Evolutionary conservation across 1,140 invertebrate genomes (phyloP).

Genomic region (Lerema accius): DNA sequence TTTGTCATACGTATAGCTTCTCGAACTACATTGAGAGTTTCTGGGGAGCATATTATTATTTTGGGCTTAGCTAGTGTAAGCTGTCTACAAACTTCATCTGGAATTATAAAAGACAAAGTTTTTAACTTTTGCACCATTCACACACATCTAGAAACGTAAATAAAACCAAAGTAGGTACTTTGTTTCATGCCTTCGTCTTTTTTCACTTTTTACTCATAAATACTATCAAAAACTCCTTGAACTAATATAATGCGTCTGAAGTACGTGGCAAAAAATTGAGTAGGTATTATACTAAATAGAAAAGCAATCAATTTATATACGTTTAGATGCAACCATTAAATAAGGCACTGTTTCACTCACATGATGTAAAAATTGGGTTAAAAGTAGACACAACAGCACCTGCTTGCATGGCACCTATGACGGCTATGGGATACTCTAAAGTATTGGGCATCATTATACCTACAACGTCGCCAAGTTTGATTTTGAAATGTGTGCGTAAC

Average conservation of each 20-base stretch:
- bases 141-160: no score
- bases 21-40: slow-evolving; percentile 70
- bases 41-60: slow-evolving; percentile 86
- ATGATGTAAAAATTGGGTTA: slow-evolving; percentile 91
- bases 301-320: no score
- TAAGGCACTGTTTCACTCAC: slow-evolving; percentile 76
- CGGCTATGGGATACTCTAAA: slow-evolving; percentile 88
- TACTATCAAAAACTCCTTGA: no score
- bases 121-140: no score
- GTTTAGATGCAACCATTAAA: not conserved
- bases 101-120: slow-evolving; percentile 40
- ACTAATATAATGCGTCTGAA: no score
- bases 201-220: no score
- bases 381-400: slow-evolving; percentile 90
- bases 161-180: not conserved
- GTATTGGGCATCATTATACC: slow-evolving; percentile 89
- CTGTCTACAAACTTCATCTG: slow-evolving; percentile 91
- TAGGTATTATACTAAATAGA: no score
- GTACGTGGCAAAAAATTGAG: no score
- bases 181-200: no score
- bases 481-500: slow-evolving; percentile 86
- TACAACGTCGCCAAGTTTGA: slow-evolving; percentile 88
- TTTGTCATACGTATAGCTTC: slow-evolving; percentile 76
- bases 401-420: slow-evolving; percentile 87
- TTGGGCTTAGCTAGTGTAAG: slow-evolving; percentile 86